Percentiles rank a stretch among this genome's conserved stretches.
Evolutionary conservation across 2,113 vertebrate genomes (phyloP).

Genomic region (Dasypus novemcinctus): DNA sequence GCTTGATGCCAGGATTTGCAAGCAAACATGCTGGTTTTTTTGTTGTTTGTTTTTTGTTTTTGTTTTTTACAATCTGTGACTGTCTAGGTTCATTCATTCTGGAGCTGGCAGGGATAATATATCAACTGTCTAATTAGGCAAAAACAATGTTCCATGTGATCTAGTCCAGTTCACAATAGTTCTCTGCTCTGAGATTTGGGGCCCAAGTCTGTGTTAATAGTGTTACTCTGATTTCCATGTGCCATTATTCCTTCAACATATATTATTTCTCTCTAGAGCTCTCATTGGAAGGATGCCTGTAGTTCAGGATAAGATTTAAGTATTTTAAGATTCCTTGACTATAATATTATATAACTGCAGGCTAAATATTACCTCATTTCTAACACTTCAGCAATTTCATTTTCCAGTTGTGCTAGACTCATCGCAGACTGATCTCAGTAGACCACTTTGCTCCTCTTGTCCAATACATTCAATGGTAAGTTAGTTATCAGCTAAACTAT

Average conservation of each 20-base stretch:
- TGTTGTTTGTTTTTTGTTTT: too few relatives aligned
- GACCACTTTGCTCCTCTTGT: background rate
- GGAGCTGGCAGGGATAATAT: background rate
- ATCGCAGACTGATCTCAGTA: background rate
- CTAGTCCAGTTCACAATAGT: background rate
- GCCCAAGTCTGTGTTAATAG: background rate
- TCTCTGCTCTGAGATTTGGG: background rate
- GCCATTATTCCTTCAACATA: background rate
- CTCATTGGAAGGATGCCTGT: background rate
- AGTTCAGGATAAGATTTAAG: background rate
- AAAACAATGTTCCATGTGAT: background rate
- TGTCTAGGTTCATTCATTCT: background rate
- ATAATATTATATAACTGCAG: background rate
- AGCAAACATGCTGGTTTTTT: background rate
- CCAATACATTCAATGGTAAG: background rate
- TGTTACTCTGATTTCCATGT: background rate
- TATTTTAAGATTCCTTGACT: background rate
- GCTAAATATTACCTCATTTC: background rate
- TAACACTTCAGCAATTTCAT: background rate
- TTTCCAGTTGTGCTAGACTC: background rate
- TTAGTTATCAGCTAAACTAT: conserved; percentile 11
- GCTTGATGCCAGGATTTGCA: background rate
- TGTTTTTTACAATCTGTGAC: background rate
- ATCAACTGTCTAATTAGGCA: background rate
- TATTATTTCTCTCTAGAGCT: background rate